Base-by-base conservation (phyloP, 2,113 vertebrate genomes). In the Plectropomus leopardus region DNA sequence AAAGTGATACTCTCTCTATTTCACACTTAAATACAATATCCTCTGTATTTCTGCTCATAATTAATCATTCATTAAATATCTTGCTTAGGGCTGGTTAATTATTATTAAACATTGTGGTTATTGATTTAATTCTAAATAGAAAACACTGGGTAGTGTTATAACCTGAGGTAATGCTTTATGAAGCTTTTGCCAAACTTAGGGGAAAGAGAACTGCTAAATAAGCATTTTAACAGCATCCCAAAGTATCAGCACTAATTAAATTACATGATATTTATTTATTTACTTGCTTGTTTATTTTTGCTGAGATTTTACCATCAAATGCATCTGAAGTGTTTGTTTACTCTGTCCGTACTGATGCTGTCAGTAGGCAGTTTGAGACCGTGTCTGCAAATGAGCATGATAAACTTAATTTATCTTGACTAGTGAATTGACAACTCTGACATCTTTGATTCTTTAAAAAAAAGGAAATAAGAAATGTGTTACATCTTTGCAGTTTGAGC, bases 161-260 rank as follows among this genome's bases (percentile, higher is more conserved):
- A 84, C 72, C 81, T 17, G 30, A 15, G 71, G 84, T 65, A 72
- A 75, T 60, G 47, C 67, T 83, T 85, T 75, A 60, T 66, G 77
- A 72, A 82, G 40, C 30, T 34, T 75, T 82, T 78, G 26, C 85
- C 57, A 85, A 84, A 88, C 71, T 59, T 85, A 34, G 57, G 57
- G 74, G 34, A 80, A 78, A 4, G n/a, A 64, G 19, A 85, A 81
- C 15, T 63, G 72, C 87, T 84, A 86, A 88, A 72, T 80, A 84
- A 84, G 85, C 66, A 78, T 51, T 86, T 87, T 53, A 78, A 17
- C 16, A 77, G 59, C 45, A 60, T 74, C 57, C 47, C 34, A 48
- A 59, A 85, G 79, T 24, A 79, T 69, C 57, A 45, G 58, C 72
- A 59, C 67, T 86, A 86, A 85, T 87, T 76, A 30, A 81, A 86